A percentile compares a stretch with the other conserved stretches of the same genome.
Evolutionary conservation across 2,113 vertebrate genomes (phyloP).

Genomic region (Leptodactylus fuscus): DNA sequence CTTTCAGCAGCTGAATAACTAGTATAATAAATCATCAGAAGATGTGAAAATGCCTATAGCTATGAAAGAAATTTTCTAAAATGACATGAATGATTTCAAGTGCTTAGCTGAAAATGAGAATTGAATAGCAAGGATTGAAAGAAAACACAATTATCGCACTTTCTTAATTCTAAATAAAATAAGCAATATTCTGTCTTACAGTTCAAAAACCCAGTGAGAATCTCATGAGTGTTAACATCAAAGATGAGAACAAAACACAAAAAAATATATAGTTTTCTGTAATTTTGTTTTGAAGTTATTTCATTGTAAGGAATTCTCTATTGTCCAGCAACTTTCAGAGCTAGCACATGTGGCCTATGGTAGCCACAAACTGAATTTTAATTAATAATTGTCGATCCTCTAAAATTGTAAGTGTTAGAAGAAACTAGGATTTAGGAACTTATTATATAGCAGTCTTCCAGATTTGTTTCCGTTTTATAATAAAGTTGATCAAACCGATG

Average conservation of each 20-base stretch:
- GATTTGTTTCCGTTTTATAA: too few species aligned
- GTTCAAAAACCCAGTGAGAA: too few species aligned
- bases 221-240: neutral
- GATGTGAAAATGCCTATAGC: constrained; percentile 58
- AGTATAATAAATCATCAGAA: constrained; percentile 61
- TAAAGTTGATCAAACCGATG: too few species aligned
- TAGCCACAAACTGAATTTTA: too few species aligned
- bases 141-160: constrained; percentile 1
- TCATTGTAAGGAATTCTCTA: too few species aligned
- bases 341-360: too few species aligned
- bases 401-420: too few species aligned
- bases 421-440: too few species aligned
- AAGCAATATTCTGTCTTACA: neutral
- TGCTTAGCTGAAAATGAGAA: constrained; percentile 52
- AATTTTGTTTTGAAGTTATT: too few species aligned
- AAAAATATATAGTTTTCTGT: neutral
- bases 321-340: too few species aligned
- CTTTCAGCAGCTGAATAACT: constrained; percentile 60
- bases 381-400: too few species aligned
- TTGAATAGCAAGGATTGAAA: constrained; percentile 25
- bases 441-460: too few species aligned
- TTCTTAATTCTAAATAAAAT: constrained; percentile 11
- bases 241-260: neutral
- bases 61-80: constrained; percentile 48
- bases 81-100: constrained; percentile 59